Percentiles rank a stretch among this genome's conserved stretches.
Conservation (phyloP, 2,797 vertebrate species). For the Leptatherina wallacei region DNA sequence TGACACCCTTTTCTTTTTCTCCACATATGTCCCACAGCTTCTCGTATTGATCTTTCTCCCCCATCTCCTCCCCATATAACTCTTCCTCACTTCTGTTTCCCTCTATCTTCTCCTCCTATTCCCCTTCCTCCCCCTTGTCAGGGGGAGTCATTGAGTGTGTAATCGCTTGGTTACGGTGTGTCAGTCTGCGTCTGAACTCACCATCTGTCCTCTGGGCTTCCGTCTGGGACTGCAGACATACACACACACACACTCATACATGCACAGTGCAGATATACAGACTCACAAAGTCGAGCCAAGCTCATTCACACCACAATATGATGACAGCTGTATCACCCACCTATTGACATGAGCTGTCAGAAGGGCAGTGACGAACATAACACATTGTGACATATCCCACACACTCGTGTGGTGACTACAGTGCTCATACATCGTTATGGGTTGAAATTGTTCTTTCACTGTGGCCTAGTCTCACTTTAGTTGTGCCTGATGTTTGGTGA, state of each 20-base stretch:
- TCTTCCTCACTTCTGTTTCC: constrained; percentile 4
- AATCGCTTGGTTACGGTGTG: constrained; percentile 82
- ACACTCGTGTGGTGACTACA: constrained; percentile 50
- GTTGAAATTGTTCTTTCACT: constrained; percentile 41
- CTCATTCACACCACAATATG: constrained; percentile 80
- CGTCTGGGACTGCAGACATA: constrained; percentile 74
- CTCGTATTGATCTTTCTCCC: constrained; percentile 32
- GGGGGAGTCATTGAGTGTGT: constrained; percentile 79
- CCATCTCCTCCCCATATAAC: not conserved
- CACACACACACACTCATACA: constrained; percentile 41
- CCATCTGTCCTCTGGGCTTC: constrained; percentile 82
- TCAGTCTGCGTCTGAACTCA: constrained; percentile 80
- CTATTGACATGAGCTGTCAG: constrained; percentile 81
- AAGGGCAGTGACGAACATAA: constrained; percentile 79
- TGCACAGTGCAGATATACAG: constrained; percentile 46
- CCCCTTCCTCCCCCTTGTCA: constrained; percentile 51
- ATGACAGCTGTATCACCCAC: constrained; percentile 82
- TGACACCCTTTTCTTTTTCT: constrained; percentile 17
- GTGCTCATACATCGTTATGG: constrained; percentile 34
- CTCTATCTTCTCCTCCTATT: not conserved
- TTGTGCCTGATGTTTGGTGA: constrained; percentile 24
- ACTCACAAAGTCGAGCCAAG: constrained; percentile 66
- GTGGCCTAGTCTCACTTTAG: constrained; percentile 16
- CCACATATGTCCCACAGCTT: constrained; percentile 27
- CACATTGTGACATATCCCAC: constrained; percentile 75